Evolutionary conservation across 2,797 vertebrate species (phyloP).

Genomic region (Myiotriccus ornatus): DNA sequence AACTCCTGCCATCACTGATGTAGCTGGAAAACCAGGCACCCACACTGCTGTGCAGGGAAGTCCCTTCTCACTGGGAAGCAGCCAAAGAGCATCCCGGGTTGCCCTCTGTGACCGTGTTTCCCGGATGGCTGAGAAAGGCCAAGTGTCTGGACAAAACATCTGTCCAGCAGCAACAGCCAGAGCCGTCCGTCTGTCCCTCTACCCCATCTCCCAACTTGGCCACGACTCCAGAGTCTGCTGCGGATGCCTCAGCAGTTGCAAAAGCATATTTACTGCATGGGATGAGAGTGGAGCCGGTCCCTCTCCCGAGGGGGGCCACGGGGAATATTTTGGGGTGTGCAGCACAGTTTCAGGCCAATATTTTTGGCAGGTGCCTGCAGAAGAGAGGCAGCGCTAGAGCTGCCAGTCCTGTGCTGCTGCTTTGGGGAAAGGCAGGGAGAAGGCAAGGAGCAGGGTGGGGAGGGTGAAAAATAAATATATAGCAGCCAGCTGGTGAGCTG

Average conservation of each 20-base stretch:
- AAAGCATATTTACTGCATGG: not conserved
- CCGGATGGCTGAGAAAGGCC: not conserved
- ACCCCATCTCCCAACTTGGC: conserved; percentile 6
- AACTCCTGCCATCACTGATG: not conserved
- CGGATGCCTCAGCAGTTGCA: not conserved
- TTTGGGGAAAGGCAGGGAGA: not conserved
- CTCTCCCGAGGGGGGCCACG: fast-evolving
- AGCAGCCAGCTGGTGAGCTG: conserved; percentile 62
- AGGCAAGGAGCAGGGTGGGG: not conserved
- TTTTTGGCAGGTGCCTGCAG: not conserved
- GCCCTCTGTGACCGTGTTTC: not conserved
- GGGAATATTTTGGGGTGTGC: fast-evolving
- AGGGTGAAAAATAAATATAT: conserved; percentile 37
- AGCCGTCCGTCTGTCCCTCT: not conserved
- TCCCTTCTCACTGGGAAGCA: not conserved
- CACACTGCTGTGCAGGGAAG: not conserved
- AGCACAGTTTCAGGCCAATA: fast-evolving
- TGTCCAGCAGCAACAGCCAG: not conserved
- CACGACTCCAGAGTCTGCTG: not conserved
- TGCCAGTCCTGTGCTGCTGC: not conserved
- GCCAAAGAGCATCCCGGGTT: not conserved
- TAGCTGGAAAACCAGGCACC: not conserved
- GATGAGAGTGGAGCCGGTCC: fast-evolving
- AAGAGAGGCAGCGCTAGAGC: not conserved
- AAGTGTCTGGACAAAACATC: conserved; percentile 36